Conservation (phyloP, 1,140 invertebrate genomes). For the Marisa cornuarietis region DNA sequence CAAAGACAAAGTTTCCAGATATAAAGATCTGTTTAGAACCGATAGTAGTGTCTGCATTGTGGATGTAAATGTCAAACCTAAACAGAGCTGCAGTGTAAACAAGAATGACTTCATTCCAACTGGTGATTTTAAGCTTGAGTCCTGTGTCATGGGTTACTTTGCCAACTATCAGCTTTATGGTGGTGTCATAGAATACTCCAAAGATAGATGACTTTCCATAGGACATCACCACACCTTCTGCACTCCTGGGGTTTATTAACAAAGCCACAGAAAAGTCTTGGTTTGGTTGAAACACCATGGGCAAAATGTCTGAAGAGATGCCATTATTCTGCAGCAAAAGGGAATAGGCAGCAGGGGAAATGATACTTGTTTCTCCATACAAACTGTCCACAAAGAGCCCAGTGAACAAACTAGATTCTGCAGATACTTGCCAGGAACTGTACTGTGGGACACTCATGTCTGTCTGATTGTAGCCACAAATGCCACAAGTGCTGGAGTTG, state of each 20-base stretch:
- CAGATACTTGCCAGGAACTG: conserved; percentile 17
- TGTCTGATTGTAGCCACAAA: conserved; percentile 20
- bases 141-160: conserved; percentile 25
- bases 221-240: conserved; percentile 31
- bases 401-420: conserved; percentile 25
- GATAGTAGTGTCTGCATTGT: background rate
- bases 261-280: conserved; percentile 35
- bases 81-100: conserved; percentile 22
- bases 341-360: conserved; percentile 27
- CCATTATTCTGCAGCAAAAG: conserved; percentile 26
- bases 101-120: conserved; percentile 28
- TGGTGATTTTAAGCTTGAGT: conserved; percentile 18
- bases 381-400: conserved; percentile 21
- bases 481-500: conserved; percentile 17
- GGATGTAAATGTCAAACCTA: conserved; percentile 15
- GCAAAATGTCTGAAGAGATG: conserved; percentile 27
- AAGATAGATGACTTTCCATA: conserved; percentile 29
- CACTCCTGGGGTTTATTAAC: conserved; percentile 22
- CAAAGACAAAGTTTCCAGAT: conserved; percentile 14
- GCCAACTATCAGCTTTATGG: conserved; percentile 28
- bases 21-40: background rate
- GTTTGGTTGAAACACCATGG: conserved; percentile 19
- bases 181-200: conserved; percentile 22
- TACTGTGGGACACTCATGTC: conserved; percentile 5
- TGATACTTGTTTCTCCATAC: conserved; percentile 14